These are phyloP conservation scores for Pygoscelis adeliae DNA, from an alignment of 2,113 vertebrate genomes.

Conservation along the genomic window DNA sequence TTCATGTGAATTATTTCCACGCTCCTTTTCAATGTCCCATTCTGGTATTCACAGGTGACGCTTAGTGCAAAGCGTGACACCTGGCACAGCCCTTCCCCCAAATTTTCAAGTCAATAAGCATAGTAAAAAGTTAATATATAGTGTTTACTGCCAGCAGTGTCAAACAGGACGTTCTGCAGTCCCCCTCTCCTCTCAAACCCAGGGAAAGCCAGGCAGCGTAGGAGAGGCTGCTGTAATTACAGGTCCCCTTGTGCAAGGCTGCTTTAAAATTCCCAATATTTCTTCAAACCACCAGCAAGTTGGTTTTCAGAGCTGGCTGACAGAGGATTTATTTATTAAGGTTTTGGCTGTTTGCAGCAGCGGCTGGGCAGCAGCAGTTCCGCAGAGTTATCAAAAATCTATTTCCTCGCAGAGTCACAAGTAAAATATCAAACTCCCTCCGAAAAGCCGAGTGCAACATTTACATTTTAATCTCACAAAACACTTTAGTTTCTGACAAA, in stretches of 20 bases:
- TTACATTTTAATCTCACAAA: slow-evolving; percentile 72
- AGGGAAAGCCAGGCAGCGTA: neutral
- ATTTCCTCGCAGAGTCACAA: slow-evolving; percentile 50
- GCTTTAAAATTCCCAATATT: slow-evolving; percentile 32
- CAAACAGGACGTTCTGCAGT: neutral
- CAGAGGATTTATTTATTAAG: slow-evolving; percentile 65
- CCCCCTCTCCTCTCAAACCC: neutral
- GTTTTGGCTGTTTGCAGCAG: slow-evolving; percentile 26
- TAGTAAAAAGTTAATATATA: neutral
- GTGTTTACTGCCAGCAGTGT: neutral
- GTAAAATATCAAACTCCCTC: slow-evolving; percentile 50
- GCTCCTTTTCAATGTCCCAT: neutral
- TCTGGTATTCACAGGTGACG: neutral
- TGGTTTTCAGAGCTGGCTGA: slow-evolving; percentile 14
- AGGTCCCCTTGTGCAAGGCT: neutral
- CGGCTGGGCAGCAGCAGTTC: slow-evolving; percentile 10
- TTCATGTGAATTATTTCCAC: neutral
- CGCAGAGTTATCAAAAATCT: slow-evolving; percentile 66
- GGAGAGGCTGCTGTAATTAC: neutral
- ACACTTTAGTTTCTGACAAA: slow-evolving; percentile 53
- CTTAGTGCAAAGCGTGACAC: neutral
- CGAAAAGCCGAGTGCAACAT: slow-evolving; percentile 61
- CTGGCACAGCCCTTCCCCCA: neutral
- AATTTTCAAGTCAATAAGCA: neutral
- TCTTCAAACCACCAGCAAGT: slow-evolving; percentile 10